A percentile compares a stretch with the other conserved stretches of the same genome.
Conservation (phyloP, 2,888 invertebrate species). For the Fabriciana adippe region DNA sequence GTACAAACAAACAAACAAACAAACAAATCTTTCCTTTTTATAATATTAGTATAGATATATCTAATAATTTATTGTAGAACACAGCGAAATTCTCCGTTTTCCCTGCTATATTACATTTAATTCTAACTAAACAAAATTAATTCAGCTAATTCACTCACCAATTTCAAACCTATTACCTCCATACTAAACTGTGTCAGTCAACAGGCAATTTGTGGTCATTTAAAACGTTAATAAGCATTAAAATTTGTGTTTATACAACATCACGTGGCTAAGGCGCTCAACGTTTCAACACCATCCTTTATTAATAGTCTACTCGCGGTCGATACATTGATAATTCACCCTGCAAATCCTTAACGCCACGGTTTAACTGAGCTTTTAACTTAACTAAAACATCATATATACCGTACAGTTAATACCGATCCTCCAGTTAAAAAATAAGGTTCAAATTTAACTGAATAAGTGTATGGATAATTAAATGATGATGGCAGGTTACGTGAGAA, state of each 20-base stretch:
- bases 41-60: no score
- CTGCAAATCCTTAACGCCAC: constrained; percentile 58
- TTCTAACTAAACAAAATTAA: no score
- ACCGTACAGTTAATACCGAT: constrained; percentile 10
- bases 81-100: no score
- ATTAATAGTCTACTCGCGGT: constrained; percentile 30
- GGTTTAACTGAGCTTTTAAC: constrained; percentile 41
- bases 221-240: no score
- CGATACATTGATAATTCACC: constrained; percentile 55
- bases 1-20: no score
- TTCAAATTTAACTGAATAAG: constrained; percentile 24
- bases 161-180: no score
- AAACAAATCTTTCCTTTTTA: no score
- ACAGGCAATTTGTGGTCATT: no score
- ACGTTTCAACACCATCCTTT: constrained; percentile 30
- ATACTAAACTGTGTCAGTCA: no score
- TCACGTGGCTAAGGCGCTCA: constrained; percentile 28
- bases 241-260: not conserved
- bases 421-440: constrained; percentile 12
- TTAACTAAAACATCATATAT: constrained; percentile 34
- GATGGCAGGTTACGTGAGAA: constrained; percentile 56
- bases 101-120: no score
- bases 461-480: constrained; percentile 50
- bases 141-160: no score
- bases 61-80: no score